Evolutionary conservation across 1,140 invertebrate species (phyloP), one percentile per base, ranked within the genome.

Genomic region (Lerema accius): DNA sequence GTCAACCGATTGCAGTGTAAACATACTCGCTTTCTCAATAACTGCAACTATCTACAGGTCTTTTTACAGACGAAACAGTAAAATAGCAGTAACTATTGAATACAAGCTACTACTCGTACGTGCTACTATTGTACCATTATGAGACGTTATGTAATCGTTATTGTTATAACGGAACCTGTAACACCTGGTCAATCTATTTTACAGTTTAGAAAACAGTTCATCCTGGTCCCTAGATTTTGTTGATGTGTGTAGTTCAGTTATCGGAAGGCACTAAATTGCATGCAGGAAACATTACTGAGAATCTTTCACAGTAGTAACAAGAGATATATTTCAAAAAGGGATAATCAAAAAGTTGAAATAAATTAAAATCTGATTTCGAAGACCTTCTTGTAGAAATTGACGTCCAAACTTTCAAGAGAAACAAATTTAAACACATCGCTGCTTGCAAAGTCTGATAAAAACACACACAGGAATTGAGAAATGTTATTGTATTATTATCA

Each of bases 1-100:
- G 73, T 67, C 64, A 69, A 64, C 28, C 32, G 46, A 63, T 60
- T 63, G 62, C 60, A 69, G 53, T 67, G 70, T 67, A 63, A 64
- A 37, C 35, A 26, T 26, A 62, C 60, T 65, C 59, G 63, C 59
- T 70, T 73, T 69, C 71, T 60, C 49, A 43, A 66, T 37, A 15
- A 45, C 53, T 55, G 39, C 39, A 15, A 55, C 16, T 28, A 40
- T 14, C 23, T 49, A 16, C 7, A 1, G 28, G 28, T 4, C 28
- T 32, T 4, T 32, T 32, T 32, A 9, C 3, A 32, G 28, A 23
- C 19, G 19, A 23, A 5, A 32, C 28, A 32, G 5, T 23, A 32
- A 32, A 9, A 32, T 32, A 32, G 9, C 4, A 32, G 9, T 9
- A 7, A 32, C 28, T 32, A 9, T 4, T 9, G 4, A 32, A 32